phyloP scores from a whole-genome alignment of 2,888 invertebrate species.

The Prosopocoilus inquinatus region DNA sequence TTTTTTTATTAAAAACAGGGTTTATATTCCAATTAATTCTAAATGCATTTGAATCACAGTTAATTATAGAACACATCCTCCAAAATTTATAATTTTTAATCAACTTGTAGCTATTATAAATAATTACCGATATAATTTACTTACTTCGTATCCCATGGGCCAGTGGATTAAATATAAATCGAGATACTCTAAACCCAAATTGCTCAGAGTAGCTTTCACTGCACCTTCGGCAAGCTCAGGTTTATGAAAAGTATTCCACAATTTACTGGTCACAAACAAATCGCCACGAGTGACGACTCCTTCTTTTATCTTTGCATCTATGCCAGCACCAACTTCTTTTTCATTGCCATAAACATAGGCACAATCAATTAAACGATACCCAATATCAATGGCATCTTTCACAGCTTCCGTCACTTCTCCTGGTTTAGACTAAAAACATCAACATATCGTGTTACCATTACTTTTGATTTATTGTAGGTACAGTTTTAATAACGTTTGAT shows the following conservation, averaged over 20 bases:
- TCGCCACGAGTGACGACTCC: conserved; percentile 69
- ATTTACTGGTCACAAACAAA: conserved; percentile 73
- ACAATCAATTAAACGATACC: conserved; percentile 80
- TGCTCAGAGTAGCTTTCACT: conserved; percentile 48
- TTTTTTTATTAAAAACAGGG: not conserved
- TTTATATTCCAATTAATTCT: not conserved
- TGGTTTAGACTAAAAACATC: conserved; percentile 36
- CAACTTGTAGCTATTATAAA: not conserved
- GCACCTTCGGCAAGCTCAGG: conserved; percentile 56
- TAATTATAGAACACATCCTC: not conserved
- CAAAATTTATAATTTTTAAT: not conserved
- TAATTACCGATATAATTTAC: not conserved
- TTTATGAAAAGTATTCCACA: conserved; percentile 88
- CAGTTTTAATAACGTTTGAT: not conserved
- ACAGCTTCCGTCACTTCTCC: conserved; percentile 69
- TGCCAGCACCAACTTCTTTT: conserved; percentile 70
- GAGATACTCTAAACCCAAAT: conserved; percentile 55
- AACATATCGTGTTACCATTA: not conserved
- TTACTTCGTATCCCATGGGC: conserved; percentile 44
- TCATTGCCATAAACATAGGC: conserved; percentile 73
- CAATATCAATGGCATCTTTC: conserved; percentile 72
- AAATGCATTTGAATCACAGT: no score
- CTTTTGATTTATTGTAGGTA: not conserved
- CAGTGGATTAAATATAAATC: conserved; percentile 59
- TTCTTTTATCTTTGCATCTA: conserved; percentile 63